Conservation (phyloP, 1,140 invertebrate genomes). For the Adoxophyes honmai region DNA sequence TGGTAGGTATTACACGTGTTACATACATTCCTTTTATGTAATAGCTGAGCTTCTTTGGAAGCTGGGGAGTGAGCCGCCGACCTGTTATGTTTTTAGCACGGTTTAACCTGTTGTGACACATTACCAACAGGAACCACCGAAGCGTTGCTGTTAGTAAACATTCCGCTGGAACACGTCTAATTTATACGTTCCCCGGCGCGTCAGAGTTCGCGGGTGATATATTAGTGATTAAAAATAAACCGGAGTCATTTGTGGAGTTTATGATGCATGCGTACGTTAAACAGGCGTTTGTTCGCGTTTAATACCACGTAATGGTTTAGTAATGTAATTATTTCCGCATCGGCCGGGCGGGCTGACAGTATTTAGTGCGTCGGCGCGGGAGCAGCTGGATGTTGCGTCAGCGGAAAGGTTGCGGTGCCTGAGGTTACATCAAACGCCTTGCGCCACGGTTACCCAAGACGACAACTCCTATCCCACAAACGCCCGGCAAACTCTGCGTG, state of each 20-base stretch:
- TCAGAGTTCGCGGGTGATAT: slow-evolving; percentile 6
- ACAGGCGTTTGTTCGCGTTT: slow-evolving; percentile 3
- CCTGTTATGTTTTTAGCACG: not conserved
- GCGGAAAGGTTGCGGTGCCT: slow-evolving; percentile 61
- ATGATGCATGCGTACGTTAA: slow-evolving; percentile 6
- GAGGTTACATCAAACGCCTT: slow-evolving; percentile 62
- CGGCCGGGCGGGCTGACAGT: slow-evolving; percentile 44
- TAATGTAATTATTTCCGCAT: slow-evolving; percentile 50
- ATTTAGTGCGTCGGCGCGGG: slow-evolving; percentile 45
- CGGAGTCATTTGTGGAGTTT: slow-evolving; percentile 7
- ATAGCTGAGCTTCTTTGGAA: no score
- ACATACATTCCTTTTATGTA: no score
- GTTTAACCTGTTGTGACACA: slow-evolving; percentile 8
- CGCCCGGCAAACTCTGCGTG: no score
- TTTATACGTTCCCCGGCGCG: not conserved
- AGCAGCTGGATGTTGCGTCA: slow-evolving; percentile 58
- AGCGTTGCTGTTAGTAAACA: slow-evolving; percentile 9
- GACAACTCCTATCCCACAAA: no score
- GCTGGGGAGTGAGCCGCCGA: no score
- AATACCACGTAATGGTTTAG: slow-evolving; percentile 46
- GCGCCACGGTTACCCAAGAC: slow-evolving; percentile 48
- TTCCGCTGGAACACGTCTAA: not conserved
- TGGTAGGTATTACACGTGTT: no score
- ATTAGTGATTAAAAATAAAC: slow-evolving; percentile 14
- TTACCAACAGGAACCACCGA: slow-evolving; percentile 4